These are phyloP conservation scores for Merluccius polli DNA, from an alignment of 2,797 vertebrate species.

Conservation along the genomic window DNA sequence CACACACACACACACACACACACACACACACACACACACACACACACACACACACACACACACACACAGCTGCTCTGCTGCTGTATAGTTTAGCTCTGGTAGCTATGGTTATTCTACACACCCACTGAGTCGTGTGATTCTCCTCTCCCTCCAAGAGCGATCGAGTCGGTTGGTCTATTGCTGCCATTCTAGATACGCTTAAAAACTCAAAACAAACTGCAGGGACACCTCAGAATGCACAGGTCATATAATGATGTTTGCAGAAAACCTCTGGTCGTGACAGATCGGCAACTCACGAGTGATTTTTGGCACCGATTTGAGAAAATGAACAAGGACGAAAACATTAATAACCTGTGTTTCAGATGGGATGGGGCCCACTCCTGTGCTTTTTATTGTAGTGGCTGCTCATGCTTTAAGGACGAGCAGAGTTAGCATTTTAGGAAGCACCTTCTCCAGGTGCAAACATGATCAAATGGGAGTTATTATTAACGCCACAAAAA, in stretches of 20 bases:
- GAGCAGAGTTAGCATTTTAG: neutral
- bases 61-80: too few species aligned
- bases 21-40: slow-evolving; percentile 2
- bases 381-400: neutral
- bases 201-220: neutral
- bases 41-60: too few species aligned
- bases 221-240: neutral
- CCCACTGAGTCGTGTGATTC: neutral
- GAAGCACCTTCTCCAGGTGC: neutral
- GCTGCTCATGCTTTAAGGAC: neutral
- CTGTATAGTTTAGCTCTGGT: too few species aligned
- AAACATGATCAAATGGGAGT: neutral
- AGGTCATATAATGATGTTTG: neutral
- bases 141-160: neutral
- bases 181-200: neutral
- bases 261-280: neutral
- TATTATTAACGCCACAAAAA: neutral
- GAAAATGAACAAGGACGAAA: neutral
- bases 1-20: slow-evolving; percentile 1
- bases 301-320: neutral
- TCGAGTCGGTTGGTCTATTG: neutral
- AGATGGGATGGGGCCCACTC: neutral
- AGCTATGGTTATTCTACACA: too few species aligned
- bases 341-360: neutral
- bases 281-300: neutral